phyloP scores from a whole-genome alignment of 2,113 vertebrate species.

The Loxodonta africana region DNA sequence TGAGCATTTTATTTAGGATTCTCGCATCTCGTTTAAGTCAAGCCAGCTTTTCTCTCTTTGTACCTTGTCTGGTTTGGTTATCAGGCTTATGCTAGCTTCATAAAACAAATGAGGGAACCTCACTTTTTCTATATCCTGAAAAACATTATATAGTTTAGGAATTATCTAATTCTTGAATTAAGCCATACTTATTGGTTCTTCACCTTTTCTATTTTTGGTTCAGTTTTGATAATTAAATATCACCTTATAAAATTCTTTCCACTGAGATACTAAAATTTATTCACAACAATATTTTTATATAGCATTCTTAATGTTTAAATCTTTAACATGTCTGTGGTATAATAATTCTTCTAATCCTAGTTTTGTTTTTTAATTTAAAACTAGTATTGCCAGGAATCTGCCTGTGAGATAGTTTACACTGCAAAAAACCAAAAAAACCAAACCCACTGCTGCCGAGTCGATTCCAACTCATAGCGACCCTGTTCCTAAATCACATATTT shows the following conservation, averaged over 20 bases:
- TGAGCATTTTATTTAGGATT: background rate
- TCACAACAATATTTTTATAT: slow-evolving; percentile 28
- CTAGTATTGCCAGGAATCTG: slow-evolving; percentile 17
- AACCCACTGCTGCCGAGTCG: too few species aligned
- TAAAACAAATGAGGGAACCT: background rate
- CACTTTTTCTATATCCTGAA: background rate
- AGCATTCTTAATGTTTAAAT: background rate
- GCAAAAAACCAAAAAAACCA: background rate
- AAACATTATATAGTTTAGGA: background rate
- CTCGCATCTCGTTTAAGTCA: slow-evolving; percentile 33
- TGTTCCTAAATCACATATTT: background rate
- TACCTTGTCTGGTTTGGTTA: background rate
- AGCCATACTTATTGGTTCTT: background rate
- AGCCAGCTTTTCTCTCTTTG: background rate
- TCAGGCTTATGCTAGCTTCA: background rate
- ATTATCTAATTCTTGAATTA: slow-evolving; percentile 41
- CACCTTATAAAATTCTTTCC: slow-evolving; percentile 4
- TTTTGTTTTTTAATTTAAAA: background rate
- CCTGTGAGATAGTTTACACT: background rate
- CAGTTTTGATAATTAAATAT: slow-evolving; percentile 35
- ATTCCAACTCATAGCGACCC: too few species aligned
- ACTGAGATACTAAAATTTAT: background rate
- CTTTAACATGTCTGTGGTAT: background rate
- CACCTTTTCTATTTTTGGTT: background rate
- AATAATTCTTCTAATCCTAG: slow-evolving; percentile 37